Evolutionary conservation across 2,888 invertebrate species (phyloP), one percentile per base, ranked within the genome.

Genomic region (Agrochola circellaris): DNA sequence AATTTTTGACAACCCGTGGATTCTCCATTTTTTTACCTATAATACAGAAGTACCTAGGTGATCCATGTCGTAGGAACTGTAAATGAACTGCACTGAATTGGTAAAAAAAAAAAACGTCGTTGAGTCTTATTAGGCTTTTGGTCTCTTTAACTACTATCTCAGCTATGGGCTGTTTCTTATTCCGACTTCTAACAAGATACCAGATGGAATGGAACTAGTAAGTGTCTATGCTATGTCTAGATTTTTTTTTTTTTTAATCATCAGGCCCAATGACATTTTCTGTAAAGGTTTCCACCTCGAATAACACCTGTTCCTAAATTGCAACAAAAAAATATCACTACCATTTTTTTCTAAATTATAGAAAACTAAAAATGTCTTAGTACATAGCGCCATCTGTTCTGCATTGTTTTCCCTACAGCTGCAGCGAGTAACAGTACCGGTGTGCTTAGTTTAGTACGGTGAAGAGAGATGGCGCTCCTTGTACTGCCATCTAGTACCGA

Each of bases 401-500:
- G 7, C 0, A 34, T 34, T 13, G 17, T 38, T 13, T 1, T 1
- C 34, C 73, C 62, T 71, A 72, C 17, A 9, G 11, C 17, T 2
- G 6, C 13, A 13, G 15, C 42, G 48, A 45, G 23, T 2, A 5
- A 30, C 42, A 34, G 9, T 20, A 38, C 20, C 1, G 15, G 26
- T 8, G 13, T 42, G n/a, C 23, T 20, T 58, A 83, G 56, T 67
- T 71, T 11, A 7, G 15, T 0, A 48, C 0, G 8, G 0, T 30
- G 15, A 42, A 3, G 17, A 51, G 9, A 83, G 83, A 84, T 84
- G 84, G 54, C 81, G 62, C 62, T 70, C 2, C 1, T 0, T 9
- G 26, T 38, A 13, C 62, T 65, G 84, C 81, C 82, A 78, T 80
- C 78, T 79, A 66, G 65, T 79, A 45, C 1, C 26, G 15, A 1